Percentiles rank a stretch among this genome's conserved stretches.
phyloP scores from a whole-genome alignment of 2,113 vertebrate species.

The Callopanchax toddi region DNA sequence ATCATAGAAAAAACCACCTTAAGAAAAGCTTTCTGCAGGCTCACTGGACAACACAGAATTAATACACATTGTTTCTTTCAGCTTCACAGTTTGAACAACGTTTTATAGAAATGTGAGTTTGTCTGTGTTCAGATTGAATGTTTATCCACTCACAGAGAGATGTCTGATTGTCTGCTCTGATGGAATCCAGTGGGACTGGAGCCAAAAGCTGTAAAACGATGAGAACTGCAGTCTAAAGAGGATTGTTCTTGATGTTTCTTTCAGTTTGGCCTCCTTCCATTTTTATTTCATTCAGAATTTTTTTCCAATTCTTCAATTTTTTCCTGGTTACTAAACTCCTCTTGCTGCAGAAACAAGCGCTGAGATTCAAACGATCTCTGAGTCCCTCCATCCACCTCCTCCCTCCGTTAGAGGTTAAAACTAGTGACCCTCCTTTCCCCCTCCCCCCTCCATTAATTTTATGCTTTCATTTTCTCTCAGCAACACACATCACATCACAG shows the following conservation, averaged over 20 bases:
- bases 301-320: too few species aligned
- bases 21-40: not conserved
- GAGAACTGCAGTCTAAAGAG: too few species aligned
- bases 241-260: not conserved
- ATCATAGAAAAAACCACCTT: too few species aligned
- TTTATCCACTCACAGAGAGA: not conserved
- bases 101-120: too few species aligned
- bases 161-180: not conserved
- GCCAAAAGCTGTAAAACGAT: too few species aligned
- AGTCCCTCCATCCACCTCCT: constrained; percentile 43
- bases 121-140: not conserved
- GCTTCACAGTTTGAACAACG: not conserved
- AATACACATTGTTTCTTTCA: not conserved
- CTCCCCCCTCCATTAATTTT: constrained; percentile 23
- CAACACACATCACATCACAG: constrained; percentile 7
- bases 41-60: too few species aligned
- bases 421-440: constrained; percentile 40
- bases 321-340: constrained; percentile 13
- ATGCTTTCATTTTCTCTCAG: constrained; percentile 33
- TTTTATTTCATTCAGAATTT: not conserved
- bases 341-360: constrained; percentile 36
- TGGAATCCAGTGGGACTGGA: not conserved
- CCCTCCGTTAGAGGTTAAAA: too few species aligned
- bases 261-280: too few species aligned
- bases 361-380: constrained; percentile 40